Evolutionary conservation across 2,113 vertebrate genomes (phyloP).

Genomic region (Nibea albiflora): DNA sequence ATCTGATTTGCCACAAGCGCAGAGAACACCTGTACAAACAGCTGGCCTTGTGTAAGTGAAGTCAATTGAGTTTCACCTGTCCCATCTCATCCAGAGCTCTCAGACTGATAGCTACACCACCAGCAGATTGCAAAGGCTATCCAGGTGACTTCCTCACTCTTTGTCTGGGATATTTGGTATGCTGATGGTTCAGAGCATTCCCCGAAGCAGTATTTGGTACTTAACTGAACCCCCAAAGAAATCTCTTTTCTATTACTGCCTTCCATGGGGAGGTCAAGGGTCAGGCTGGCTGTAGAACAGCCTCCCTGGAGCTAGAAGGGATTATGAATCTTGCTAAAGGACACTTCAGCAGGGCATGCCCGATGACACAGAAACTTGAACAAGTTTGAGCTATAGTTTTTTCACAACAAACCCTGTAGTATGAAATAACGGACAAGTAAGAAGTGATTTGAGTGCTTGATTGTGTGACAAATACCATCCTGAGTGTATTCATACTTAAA

Average conservation of each 20-base stretch:
- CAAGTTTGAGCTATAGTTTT: constrained; percentile 13
- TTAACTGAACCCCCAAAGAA: constrained; percentile 24
- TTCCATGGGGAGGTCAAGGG: constrained; percentile 42
- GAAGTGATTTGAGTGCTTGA: not conserved
- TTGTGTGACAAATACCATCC: not conserved
- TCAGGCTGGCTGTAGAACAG: constrained; percentile 22
- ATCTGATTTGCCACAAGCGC: constrained; percentile 34
- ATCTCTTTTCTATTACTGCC: constrained; percentile 18
- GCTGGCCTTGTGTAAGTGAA: constrained; percentile 45
- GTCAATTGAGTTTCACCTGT: constrained; percentile 55
- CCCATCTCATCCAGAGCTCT: constrained; percentile 44
- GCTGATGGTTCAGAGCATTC: constrained; percentile 42
- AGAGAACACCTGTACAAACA: constrained; percentile 55
- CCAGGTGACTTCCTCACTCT: not conserved
- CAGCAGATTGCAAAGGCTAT: constrained; percentile 22
- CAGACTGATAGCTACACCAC: constrained; percentile 37
- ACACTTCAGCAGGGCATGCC: constrained; percentile 21
- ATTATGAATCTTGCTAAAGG: constrained; percentile 32
- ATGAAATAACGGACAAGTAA: not conserved
- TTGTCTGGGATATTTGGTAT: constrained; percentile 38
- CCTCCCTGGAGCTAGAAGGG: not conserved
- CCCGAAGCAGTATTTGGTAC: constrained; percentile 49
- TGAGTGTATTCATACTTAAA: constrained; percentile 16
- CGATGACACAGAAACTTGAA: not conserved
- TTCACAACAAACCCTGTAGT: not conserved